These are phyloP conservation scores for Castor canadensis DNA, from an alignment of 2,113 vertebrate species.

Conservation along the genomic window DNA sequence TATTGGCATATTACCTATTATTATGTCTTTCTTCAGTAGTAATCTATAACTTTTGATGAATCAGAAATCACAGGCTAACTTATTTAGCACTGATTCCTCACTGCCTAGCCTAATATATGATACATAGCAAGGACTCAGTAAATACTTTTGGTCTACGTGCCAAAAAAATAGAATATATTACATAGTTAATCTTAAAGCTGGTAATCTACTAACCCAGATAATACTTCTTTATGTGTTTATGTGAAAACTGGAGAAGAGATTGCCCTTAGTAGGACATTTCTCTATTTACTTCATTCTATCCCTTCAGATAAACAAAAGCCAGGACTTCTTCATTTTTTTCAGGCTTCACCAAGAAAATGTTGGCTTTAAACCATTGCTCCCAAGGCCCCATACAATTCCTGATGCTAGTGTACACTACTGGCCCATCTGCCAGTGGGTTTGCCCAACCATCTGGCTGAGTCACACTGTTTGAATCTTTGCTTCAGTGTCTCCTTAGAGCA, in stretches of 20 bases:
- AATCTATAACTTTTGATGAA: not conserved
- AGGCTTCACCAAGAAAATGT: not conserved
- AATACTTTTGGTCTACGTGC: not conserved
- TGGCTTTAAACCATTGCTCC: not conserved
- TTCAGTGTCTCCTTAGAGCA: not conserved
- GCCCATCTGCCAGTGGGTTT: slow-evolving; percentile 2
- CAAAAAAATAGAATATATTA: not conserved
- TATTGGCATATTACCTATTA: not conserved
- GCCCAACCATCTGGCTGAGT: slow-evolving; percentile 23
- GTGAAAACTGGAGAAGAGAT: not conserved
- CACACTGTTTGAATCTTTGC: not conserved
- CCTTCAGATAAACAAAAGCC: not conserved
- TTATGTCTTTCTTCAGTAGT: not conserved
- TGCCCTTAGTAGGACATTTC: too few relatives aligned
- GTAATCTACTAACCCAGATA: not conserved
- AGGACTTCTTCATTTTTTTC: not conserved
- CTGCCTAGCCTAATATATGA: not conserved
- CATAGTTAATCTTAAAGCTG: not conserved
- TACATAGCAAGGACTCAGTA: not conserved
- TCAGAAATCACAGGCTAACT: not conserved
- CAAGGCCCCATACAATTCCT: not conserved
- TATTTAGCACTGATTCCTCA: not conserved
- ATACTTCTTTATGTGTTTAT: not conserved
- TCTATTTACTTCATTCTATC: not conserved
- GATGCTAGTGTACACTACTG: not conserved